Evolutionary conservation across 2,888 invertebrate genomes (phyloP).

Genomic region (Himalopsyche tibetana): DNA sequence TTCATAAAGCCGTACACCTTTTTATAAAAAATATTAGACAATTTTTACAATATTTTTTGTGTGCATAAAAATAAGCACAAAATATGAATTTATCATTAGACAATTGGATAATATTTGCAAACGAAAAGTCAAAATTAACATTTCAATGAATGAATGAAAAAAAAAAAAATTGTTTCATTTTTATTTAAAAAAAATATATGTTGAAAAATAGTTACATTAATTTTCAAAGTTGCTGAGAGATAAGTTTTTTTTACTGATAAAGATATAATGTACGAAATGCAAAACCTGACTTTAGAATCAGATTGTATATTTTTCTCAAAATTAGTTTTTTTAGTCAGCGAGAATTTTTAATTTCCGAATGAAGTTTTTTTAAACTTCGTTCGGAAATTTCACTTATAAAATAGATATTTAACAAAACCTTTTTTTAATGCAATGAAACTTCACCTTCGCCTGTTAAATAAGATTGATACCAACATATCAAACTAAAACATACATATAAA

Average conservation of each 20-base stretch:
- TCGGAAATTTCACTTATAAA: not conserved
- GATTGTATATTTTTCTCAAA: not conserved
- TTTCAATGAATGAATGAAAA: not conserved
- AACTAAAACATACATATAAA: no score
- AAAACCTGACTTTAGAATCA: not conserved
- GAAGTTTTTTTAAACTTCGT: not conserved
- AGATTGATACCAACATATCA: no score
- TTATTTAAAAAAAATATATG: not conserved
- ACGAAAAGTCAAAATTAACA: not conserved
- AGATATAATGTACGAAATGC: not conserved
- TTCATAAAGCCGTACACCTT: no score
- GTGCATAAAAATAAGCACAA: no score
- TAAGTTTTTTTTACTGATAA: not conserved
- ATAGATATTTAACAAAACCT: not conserved
- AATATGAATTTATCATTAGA: no score
- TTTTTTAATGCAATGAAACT: no score
- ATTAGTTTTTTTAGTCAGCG: not conserved
- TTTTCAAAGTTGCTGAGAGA: not conserved
- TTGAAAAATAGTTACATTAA: constrained; percentile 3
- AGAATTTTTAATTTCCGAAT: constrained; percentile 15
- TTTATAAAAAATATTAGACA: no score
- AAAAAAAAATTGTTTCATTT: not conserved
- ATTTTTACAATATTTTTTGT: no score
- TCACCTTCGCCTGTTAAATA: no score
- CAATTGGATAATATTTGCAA: not conserved